These are phyloP conservation scores for Pentalonia nigronervosa DNA, from an alignment of 1,140 invertebrate species.

Conservation along the genomic window DNA sequence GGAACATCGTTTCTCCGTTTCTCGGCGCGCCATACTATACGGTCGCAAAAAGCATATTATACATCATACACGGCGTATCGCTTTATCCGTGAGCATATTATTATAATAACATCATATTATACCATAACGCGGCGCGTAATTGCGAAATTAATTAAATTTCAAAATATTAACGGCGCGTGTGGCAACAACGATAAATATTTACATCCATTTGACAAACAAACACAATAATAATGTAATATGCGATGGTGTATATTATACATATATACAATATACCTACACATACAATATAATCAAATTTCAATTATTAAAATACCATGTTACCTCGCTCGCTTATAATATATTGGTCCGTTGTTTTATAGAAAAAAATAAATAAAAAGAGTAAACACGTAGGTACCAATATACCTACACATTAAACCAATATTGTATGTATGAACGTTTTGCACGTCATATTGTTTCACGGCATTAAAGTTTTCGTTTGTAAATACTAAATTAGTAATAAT, in stretches of 20 bases:
- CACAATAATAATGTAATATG: neutral
- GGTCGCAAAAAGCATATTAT: neutral
- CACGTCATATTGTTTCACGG: neutral
- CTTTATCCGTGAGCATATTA: neutral
- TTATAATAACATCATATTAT: neutral
- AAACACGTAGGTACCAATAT: too few species aligned
- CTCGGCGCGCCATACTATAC: neutral
- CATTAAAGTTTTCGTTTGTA: neutral
- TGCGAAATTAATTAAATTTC: constrained; percentile 32
- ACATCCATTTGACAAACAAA: neutral
- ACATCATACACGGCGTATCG: neutral
- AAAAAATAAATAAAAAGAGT: neutral
- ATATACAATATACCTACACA: too few species aligned
- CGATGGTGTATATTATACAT: neutral
- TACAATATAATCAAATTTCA: neutral
- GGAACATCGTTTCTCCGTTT: neutral
- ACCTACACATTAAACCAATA: neutral
- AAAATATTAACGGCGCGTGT: constrained; percentile 8
- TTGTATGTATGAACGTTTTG: neutral
- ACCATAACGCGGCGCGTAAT: neutral
- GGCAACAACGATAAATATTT: constrained; percentile 16
- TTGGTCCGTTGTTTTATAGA: neutral
- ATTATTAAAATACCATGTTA: neutral
- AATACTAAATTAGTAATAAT: neutral
- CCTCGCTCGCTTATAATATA: neutral